phyloP scores from a whole-genome alignment of 2,113 vertebrate species.

The Tichodroma muraria region DNA sequence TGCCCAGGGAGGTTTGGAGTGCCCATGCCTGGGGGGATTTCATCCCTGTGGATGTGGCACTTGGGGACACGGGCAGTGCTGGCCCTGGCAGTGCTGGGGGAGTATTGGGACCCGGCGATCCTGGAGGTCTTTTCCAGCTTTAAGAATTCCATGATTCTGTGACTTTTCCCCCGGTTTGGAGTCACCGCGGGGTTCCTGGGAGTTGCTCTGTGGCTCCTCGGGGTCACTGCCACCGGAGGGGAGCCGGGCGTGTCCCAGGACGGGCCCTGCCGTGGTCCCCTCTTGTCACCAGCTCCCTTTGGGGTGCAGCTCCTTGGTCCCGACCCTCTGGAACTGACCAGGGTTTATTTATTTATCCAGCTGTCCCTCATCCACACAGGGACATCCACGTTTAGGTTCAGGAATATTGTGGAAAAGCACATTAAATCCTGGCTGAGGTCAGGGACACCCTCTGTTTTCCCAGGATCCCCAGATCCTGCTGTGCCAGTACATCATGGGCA shows the following conservation, averaged over 20 bases:
- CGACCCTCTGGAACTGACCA: fast-evolving
- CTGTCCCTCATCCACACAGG: neutral
- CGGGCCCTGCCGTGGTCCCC: fast-evolving
- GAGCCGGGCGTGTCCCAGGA: neutral
- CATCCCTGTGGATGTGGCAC: fast-evolving
- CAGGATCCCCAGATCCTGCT: neutral
- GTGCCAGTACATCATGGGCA: fast-evolving
- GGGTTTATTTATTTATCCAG: neutral
- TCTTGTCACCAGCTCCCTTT: neutral
- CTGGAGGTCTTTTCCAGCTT: neutral
- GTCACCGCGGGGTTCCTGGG: neutral
- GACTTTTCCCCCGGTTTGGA: neutral
- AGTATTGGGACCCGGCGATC: fast-evolving
- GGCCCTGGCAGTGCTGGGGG: neutral
- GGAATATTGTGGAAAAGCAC: neutral
- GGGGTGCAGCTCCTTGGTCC: neutral
- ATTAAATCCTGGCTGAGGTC: neutral
- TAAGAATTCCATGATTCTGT: neutral
- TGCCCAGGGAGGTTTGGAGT: neutral
- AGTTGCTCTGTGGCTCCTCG: neutral
- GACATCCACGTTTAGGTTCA: fast-evolving
- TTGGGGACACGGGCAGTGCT: fast-evolving
- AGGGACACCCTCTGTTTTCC: neutral
- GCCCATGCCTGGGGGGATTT: neutral
- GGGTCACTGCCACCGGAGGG: neutral